Evolutionary conservation across 2,113 vertebrate species (phyloP), one percentile per base, ranked within the genome.

Genomic region (Phocoena sinus): DNA sequence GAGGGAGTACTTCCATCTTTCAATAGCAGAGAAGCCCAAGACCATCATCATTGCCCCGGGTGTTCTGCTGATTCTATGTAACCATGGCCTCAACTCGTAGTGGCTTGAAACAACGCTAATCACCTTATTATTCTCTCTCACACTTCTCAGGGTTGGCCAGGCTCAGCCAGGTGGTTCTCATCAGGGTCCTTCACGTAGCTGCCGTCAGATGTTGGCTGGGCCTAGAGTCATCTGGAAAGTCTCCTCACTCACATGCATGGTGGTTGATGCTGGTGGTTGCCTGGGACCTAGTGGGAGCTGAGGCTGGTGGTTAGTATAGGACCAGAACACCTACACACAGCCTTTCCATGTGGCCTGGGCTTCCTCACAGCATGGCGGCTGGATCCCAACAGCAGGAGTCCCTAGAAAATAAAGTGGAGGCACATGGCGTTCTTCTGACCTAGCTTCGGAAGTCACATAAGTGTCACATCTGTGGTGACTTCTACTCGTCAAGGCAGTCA

Each of bases 11-110:
- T 28, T 67, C n/a, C 3, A 2, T 17, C 44, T 94, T 56, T 53
- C 73, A 23, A 1, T 31, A 44, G 53, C 53, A 50, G 56, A 53
- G 63, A 68, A 2, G 5, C 26, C 28, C 33, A 9, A 21, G 82
- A 68, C 44, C 65, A 1, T 50, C 20, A 1, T 23, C 18, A 1
- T 4, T 31, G 6, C 65, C 3, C 10, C 0, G 81, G 60, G 26
- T 44, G 10, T 33, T 87, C 94, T n/a, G 9, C 12, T 58, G 70
- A 36, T 6, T 21, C 25, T 70, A 1, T 6, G 3, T 60, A 33
- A 68, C 38, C 17, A 3, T 9, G 38, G n/a, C 28, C 38, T 18
- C 80, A 68, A 5, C n/a, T 56, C 63, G 53, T 36, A 36, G 50
- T 13, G 21, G 81, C 18, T 88, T 23, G 60, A 89, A 68, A 15